A percentile compares a stretch with the other conserved stretches of the same genome.
Conservation (phyloP, 2,113 vertebrate species). For the Ammodytes dubius region DNA sequence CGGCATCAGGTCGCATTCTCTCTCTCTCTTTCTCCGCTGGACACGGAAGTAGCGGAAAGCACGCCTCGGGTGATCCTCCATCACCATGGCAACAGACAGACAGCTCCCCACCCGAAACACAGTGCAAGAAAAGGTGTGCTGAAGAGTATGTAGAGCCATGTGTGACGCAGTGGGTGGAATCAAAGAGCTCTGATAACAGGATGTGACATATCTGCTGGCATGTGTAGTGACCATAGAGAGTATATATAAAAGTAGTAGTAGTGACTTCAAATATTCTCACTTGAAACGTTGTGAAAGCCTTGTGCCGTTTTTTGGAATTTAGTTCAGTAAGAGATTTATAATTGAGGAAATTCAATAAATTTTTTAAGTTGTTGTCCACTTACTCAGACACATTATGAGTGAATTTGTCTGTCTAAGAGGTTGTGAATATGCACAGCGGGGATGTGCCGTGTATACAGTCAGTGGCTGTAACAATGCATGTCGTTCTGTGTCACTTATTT, state of each 20-base stretch:
- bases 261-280: not conserved
- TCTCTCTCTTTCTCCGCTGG: conserved; percentile 19
- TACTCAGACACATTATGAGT: not conserved
- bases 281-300: not conserved
- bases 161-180: conserved; percentile 18
- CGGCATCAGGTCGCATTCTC: conserved; percentile 66
- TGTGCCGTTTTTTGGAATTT: conserved; percentile 1
- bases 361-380: not conserved
- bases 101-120: conserved; percentile 9
- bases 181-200: not conserved
- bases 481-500: not conserved
- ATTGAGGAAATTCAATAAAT: not conserved
- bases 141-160: conserved; percentile 18
- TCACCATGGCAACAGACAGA: conserved; percentile 76
- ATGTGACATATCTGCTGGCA: not conserved
- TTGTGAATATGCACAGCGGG: not conserved
- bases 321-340: not conserved
- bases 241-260: too few species aligned
- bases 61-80: conserved; percentile 36
- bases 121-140: conserved; percentile 39
- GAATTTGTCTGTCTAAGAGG: not conserved
- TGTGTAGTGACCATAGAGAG: not conserved
- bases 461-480: not conserved
- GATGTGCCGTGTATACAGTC: not conserved
- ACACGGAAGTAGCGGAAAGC: conserved; percentile 16